Conservation (phyloP, 1,140 invertebrate genomes). For the Heliothis virescens region DNA sequence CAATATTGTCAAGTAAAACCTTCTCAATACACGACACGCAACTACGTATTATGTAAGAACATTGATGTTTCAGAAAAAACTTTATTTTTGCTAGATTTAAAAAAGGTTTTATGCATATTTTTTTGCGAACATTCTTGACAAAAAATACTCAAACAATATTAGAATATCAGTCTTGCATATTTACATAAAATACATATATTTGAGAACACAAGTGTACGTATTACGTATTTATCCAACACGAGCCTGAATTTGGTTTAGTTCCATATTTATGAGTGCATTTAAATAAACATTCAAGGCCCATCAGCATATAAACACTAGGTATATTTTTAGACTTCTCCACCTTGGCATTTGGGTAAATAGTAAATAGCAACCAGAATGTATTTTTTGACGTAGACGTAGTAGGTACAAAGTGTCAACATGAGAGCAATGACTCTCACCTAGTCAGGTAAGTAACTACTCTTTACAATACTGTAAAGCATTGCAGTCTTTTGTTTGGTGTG, state of each 20-base stretch:
- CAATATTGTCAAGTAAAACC: conserved; percentile 9
- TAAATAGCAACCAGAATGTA: too few species aligned
- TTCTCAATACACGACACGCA: neutral
- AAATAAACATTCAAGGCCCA: conserved; percentile 3
- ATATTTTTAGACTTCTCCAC: neutral
- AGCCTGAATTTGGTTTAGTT: conserved; percentile 3
- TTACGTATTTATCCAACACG: neutral
- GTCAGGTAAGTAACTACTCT: neutral
- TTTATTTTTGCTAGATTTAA: too few species aligned
- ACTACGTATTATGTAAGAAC: too few species aligned
- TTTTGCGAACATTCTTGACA: too few species aligned
- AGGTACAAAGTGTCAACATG: too few species aligned
- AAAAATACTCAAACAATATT: too few species aligned
- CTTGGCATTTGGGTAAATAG: too few species aligned
- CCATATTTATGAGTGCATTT: conserved; percentile 2
- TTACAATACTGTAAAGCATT: neutral
- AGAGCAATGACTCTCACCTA: neutral
- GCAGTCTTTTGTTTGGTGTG: conserved; percentile 12
- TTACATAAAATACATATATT: too few species aligned
- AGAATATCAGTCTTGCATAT: too few species aligned
- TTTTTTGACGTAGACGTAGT: too few species aligned
- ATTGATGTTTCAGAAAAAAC: neutral
- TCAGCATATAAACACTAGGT: neutral
- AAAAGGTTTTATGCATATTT: too few species aligned
- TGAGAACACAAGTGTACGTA: too few species aligned